Evolutionary conservation across 2,797 vertebrate species (phyloP).

Genomic region (Pogonophryne albipinna): DNA sequence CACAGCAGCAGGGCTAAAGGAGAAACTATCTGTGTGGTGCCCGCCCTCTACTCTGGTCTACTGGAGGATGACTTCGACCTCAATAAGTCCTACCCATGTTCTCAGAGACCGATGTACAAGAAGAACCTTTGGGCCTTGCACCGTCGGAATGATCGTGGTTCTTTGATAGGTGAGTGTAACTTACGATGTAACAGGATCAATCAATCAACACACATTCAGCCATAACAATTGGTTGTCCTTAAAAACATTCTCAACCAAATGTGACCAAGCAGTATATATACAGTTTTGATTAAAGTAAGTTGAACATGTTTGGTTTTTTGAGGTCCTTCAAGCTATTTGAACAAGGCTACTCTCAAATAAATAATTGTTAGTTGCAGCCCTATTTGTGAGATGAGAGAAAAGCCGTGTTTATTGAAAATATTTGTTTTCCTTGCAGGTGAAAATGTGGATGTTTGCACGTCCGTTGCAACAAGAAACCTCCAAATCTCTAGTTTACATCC

Average conservation of each 20-base stretch:
- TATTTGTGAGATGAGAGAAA: not conserved
- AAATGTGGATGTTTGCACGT: conserved; percentile 71
- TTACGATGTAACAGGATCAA: not conserved
- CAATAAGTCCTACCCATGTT: conserved; percentile 81
- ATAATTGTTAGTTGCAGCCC: not conserved
- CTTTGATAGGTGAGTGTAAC: conserved; percentile 78
- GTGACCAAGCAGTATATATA: not conserved
- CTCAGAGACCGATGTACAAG: conserved; percentile 69
- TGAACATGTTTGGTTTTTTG: not conserved
- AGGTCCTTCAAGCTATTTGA: not conserved
- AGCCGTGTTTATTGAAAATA: not conserved
- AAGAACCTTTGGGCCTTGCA: conserved; percentile 71
- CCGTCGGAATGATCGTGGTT: conserved; percentile 74
- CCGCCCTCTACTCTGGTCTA: conserved; percentile 33
- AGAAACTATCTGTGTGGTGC: conserved; percentile 69
- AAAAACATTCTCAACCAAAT: not conserved
- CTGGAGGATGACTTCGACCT: conserved; percentile 70
- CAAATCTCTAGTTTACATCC: conserved; percentile 66
- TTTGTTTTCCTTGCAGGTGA: conserved; percentile 71
- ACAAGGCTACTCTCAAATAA: not conserved
- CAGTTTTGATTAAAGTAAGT: not conserved
- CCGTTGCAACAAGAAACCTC: conserved; percentile 81
- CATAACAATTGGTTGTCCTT: not conserved
- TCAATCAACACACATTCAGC: not conserved
- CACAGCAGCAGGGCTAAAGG: conserved; percentile 44